phyloP scores from a whole-genome alignment of 2,797 vertebrate genomes.

The Syncerus caffer region DNA sequence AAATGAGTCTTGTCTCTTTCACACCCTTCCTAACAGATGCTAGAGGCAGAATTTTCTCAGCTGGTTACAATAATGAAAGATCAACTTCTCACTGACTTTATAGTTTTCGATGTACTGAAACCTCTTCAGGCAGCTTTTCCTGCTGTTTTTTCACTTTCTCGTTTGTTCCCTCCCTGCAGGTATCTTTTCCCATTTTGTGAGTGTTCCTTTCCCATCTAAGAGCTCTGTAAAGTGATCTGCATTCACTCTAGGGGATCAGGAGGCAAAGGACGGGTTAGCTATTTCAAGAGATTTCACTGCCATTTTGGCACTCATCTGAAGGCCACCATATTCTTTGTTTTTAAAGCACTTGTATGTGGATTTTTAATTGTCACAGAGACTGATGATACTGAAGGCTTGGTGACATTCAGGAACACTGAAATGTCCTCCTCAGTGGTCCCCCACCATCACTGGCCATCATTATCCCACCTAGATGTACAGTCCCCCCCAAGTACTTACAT shows the following conservation, averaged over 20 bases:
- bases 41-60: constrained; percentile 67
- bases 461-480: neutral
- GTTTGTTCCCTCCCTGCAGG: constrained; percentile 67
- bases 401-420: neutral
- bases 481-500: neutral
- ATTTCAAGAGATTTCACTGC: constrained; percentile 10
- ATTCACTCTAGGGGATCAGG: neutral
- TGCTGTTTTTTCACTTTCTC: constrained; percentile 72
- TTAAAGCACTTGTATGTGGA: neutral
- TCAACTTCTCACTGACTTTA: constrained; percentile 61
- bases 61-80: constrained; percentile 75
- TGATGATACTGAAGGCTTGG: neutral
- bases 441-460: neutral
- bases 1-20: constrained; percentile 57
- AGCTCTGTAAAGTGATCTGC: constrained; percentile 55
- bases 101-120: constrained; percentile 46
- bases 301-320: neutral
- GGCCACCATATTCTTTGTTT: neutral
- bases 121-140: constrained; percentile 49
- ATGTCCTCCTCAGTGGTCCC: neutral
- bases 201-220: constrained; percentile 53
- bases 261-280: constrained; percentile 27
- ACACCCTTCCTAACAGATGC: constrained; percentile 55
- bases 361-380: constrained; percentile 12
- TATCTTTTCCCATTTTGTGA: constrained; percentile 60